Evolutionary conservation across 92 coral and sea anemone species (phyloP).

Genomic region (Pocillopora grandis): DNA sequence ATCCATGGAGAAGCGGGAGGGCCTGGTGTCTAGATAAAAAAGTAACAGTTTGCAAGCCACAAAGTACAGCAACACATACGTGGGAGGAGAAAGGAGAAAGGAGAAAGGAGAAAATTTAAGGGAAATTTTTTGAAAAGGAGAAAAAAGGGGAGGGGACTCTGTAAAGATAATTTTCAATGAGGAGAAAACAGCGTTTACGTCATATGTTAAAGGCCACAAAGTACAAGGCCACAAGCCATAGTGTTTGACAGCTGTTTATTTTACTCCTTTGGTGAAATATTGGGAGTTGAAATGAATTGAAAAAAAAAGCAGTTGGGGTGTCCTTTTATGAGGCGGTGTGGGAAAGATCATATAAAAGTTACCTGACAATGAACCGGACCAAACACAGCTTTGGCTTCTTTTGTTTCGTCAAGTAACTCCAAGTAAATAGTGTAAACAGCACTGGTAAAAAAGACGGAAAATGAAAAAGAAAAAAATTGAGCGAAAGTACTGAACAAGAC

Average conservation of each 20-base stretch:
- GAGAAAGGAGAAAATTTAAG: neutral
- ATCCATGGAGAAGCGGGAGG: conserved; percentile 80
- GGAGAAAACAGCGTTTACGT: neutral
- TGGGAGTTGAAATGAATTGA: neutral
- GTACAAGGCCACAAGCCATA: neutral
- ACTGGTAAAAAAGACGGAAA: conserved; percentile 18
- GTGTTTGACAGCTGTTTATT: neutral
- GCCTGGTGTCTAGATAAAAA: conserved; percentile 67
- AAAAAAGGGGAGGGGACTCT: too few species aligned
- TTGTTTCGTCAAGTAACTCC: conserved; percentile 25
- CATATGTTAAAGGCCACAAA: neutral
- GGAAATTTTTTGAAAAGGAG: too few species aligned
- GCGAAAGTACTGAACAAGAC: too few species aligned
- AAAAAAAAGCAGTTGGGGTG: neutral
- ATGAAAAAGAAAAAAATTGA: too few species aligned
- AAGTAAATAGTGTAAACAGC: conserved; percentile 54
- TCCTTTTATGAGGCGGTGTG: neutral
- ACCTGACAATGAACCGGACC: conserved; percentile 74
- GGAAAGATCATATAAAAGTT: neutral
- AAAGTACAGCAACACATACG: neutral
- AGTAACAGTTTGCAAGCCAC: neutral
- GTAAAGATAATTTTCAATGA: neutral
- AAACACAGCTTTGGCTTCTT: conserved; percentile 17
- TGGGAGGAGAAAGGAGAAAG: too few species aligned
- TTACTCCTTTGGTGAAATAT: too few species aligned